Base-by-base conservation (phyloP, 2,888 invertebrate species). In the Drosophila recens region DNA sequence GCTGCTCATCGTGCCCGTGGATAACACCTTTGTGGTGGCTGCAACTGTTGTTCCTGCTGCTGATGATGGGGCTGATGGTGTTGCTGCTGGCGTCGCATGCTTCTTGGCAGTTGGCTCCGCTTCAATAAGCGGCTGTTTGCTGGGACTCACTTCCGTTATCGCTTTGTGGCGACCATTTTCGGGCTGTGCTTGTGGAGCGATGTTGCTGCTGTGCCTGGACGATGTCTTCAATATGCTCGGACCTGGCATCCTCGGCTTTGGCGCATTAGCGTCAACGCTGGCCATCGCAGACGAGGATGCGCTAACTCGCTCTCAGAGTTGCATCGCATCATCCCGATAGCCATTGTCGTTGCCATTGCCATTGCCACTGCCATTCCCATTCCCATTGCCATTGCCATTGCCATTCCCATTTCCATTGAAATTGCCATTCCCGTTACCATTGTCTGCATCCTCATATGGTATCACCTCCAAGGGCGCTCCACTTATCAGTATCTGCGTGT, bases 301-400 rank as follows among this genome's bases (percentile, higher is more conserved):
- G 87, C 93, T 93, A 69, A 94, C 94, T 68, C 94, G 94, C 91
- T 94, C 94, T 90, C 94, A 94, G 90, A 94, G 91, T 82, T 91
- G 92, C 89, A 92, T 72, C 33, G 79, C 89, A 73, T 90, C 92
- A 58, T 90, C 89, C 36, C 80, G 80, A 69, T 77, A 86, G 62
- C 87, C 77, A 49, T 79, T 77, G 62, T 73, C 73, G 42, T 72
- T 76, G 57, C 23, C 61, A 45, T 45, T 45, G 0, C 45, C 43
- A 23, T 45, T 45, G 62, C 84, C 76, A 49, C 77, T 77, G 54
- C 3, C 38, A 38, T 72, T 74, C 38, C 70, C 76, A 53, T 17
- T 57, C 43, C 40, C 58, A 11, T 57, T 71, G 53, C 4, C 62
- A 42, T 59, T 66, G 15, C 13, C 36, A 11, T 11, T 71, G 33